These are phyloP conservation scores for Lepidocolaptes lacrymiger DNA, from an alignment of 2,797 vertebrate species.

Conservation along the genomic window DNA sequence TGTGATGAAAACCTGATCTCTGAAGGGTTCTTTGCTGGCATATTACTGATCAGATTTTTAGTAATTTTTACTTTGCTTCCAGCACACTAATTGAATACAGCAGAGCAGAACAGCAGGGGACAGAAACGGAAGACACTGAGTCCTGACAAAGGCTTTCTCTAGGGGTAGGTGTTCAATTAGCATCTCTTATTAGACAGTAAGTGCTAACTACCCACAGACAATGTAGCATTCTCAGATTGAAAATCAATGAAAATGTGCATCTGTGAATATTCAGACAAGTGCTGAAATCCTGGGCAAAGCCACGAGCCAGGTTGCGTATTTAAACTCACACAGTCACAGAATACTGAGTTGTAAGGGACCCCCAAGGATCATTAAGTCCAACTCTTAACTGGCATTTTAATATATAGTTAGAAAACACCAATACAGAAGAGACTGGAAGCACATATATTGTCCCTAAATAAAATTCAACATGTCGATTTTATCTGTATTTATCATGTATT, in stretches of 20 bases:
- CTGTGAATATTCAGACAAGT: background rate
- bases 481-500: background rate
- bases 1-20: slow-evolving; percentile 49
- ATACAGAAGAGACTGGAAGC: background rate
- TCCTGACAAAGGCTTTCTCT: slow-evolving; percentile 65
- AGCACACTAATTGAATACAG: slow-evolving; percentile 71
- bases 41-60: slow-evolving; percentile 33
- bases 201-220: slow-evolving; percentile 31
- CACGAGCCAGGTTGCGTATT: background rate
- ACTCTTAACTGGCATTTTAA: background rate
- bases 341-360: background rate
- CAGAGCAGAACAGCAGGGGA: slow-evolving; percentile 60
- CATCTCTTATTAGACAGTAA: slow-evolving; percentile 55
- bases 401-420: background rate
- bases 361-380: background rate
- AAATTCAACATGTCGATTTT: background rate
- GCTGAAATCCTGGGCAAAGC: background rate
- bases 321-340: background rate
- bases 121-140: slow-evolving; percentile 41
- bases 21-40: slow-evolving; percentile 48
- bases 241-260: background rate
- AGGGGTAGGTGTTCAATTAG: slow-evolving; percentile 61
- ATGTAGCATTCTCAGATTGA: slow-evolving; percentile 15
- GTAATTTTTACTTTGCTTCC: slow-evolving; percentile 67
- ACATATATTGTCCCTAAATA: background rate